phyloP scores from a whole-genome alignment of 2,113 vertebrate genomes.

The Paramisgurnus dabryanus region DNA sequence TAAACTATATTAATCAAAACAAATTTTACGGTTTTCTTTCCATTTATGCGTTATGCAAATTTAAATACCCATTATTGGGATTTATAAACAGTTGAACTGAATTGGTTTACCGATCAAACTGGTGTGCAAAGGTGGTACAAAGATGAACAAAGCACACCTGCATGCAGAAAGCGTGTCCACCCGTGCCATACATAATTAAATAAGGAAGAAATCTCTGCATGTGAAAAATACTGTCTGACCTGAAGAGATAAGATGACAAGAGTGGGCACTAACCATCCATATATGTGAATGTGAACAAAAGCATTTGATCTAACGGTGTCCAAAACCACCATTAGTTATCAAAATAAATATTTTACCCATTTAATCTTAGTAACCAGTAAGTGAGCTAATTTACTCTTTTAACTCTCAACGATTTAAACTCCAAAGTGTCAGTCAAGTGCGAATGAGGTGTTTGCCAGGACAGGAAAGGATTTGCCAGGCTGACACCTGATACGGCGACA shows the following conservation, averaged over 20 bases:
- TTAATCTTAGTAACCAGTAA: neutral
- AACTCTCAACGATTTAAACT: neutral
- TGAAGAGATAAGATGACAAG: neutral
- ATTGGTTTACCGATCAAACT: neutral
- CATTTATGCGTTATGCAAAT: too few relatives aligned
- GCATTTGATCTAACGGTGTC: too few relatives aligned
- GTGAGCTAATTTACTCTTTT: neutral
- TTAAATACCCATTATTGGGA: too few relatives aligned
- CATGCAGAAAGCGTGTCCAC: neutral
- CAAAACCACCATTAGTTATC: too few relatives aligned
- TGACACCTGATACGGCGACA: slow-evolving; percentile 27
- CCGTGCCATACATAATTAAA: neutral
- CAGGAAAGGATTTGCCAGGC: slow-evolving; percentile 4
- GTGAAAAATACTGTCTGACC: neutral
- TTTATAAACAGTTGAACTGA: neutral
- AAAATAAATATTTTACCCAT: too few relatives aligned
- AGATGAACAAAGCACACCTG: neutral
- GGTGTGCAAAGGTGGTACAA: neutral
- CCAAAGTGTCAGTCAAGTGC: neutral
- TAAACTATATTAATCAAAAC: too few relatives aligned
- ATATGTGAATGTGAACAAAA: too few relatives aligned
- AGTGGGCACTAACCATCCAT: neutral
- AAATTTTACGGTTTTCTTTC: too few relatives aligned
- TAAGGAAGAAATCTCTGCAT: slow-evolving; percentile 24
- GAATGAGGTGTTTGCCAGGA: neutral